Evolutionary conservation across 2,113 vertebrate genomes (phyloP).

Genomic region (Hiodon tergisus): DNA sequence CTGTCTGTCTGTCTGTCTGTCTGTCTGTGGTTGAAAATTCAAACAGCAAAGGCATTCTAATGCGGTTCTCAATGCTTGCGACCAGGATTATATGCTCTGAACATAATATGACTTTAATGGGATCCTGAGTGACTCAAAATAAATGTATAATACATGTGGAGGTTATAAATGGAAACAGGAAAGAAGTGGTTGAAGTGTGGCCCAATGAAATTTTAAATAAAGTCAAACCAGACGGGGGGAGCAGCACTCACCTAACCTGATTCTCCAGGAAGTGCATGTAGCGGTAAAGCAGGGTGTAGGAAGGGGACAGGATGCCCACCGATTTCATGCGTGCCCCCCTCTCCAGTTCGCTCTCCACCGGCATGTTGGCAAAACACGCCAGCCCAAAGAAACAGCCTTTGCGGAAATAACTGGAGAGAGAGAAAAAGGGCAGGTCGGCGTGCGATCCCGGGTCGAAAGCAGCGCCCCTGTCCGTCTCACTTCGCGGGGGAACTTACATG

Average conservation of each 20-base stretch:
- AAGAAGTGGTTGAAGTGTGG: not conserved
- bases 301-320: constrained; percentile 90
- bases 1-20: not conserved
- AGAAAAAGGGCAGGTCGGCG: not conserved
- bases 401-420: constrained; percentile 80
- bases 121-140: constrained; percentile 15
- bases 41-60: constrained; percentile 17
- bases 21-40: not conserved
- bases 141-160: constrained; percentile 51
- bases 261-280: constrained; percentile 99
- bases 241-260: constrained; percentile 81
- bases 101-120: constrained; percentile 31
- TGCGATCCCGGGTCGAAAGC: not conserved
- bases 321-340: constrained; percentile 96
- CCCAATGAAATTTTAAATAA: not conserved
- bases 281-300: constrained; percentile 90
- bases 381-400: constrained; percentile 92
- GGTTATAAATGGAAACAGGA: constrained; percentile 15
- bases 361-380: constrained; percentile 98
- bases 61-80: constrained; percentile 11
- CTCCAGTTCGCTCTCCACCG: constrained; percentile 90
- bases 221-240: not conserved
- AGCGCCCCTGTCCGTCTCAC: not conserved
- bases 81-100: constrained; percentile 22
- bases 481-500: constrained; percentile 66